phyloP scores from a whole-genome alignment of 92 coral and sea anemone species.

The Virgularia gustaviana region DNA sequence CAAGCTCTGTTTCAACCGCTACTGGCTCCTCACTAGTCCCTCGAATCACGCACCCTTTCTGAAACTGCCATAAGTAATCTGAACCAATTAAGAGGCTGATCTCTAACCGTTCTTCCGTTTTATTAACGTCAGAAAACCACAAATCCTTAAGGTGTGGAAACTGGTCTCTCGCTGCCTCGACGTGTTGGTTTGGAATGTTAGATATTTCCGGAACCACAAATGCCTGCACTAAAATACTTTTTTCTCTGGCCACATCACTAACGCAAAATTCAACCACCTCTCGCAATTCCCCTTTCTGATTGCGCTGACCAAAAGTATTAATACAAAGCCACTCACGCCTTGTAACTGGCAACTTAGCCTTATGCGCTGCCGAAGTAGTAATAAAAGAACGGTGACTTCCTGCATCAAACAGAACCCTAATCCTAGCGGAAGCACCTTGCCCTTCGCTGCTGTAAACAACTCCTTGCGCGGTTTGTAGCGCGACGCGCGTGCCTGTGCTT shows the following conservation, averaged over 20 bases:
- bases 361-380: too few species aligned
- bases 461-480: too few species aligned
- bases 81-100: too few species aligned
- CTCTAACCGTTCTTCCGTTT: not conserved
- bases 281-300: conserved; percentile 11
- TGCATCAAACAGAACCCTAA: too few species aligned
- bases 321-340: not conserved
- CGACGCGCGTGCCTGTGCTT: too few species aligned
- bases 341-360: conserved; percentile 1
- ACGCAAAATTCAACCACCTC: conserved; percentile 40
- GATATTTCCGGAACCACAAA: too few species aligned
- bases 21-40: conserved; percentile 6
- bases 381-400: too few species aligned
- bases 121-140: conserved; percentile 45
- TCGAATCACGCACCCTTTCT: conserved; percentile 5
- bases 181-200: too few species aligned
- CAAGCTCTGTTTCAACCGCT: conserved; percentile 13
- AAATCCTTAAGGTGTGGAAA: conserved; percentile 47
- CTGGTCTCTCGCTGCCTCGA: conserved; percentile 39
- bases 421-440: too few species aligned
- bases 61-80: conserved; percentile 17
- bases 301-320: conserved; percentile 9
- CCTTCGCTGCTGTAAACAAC: too few species aligned
- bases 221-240: conserved; percentile 17
- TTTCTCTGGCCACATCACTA: conserved; percentile 32